Evolutionary conservation across 2,113 vertebrate species (phyloP).

Genomic region (Abramis brama): DNA sequence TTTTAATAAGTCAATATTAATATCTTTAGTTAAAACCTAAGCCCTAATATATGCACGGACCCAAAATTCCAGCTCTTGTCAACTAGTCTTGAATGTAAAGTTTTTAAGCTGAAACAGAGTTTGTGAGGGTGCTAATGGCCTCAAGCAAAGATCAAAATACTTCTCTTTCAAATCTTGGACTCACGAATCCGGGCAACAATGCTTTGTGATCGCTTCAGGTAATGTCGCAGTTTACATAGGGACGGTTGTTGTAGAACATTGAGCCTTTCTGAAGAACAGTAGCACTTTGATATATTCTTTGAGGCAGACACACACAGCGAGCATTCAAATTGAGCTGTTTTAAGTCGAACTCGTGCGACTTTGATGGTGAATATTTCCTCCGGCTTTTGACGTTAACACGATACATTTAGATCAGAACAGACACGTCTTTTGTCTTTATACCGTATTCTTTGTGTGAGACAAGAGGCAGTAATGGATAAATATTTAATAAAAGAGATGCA

Average conservation of each 20-base stretch:
- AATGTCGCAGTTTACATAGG: slow-evolving; percentile 36
- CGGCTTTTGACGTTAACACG: slow-evolving; percentile 49
- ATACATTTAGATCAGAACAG: slow-evolving; percentile 62
- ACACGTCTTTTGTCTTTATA: slow-evolving; percentile 66
- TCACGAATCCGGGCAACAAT: slow-evolving; percentile 12
- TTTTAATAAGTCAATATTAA: no score
- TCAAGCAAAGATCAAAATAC: slow-evolving; percentile 58
- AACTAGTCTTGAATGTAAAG: slow-evolving; percentile 8
- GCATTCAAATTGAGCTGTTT: slow-evolving; percentile 49
- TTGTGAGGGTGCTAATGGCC: slow-evolving; percentile 59
- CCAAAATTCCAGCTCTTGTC: not conserved
- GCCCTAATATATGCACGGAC: no score
- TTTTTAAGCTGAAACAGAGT: slow-evolving; percentile 68
- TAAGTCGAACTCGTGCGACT: slow-evolving; percentile 33
- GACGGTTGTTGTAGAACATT: slow-evolving; percentile 42
- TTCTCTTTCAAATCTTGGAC: slow-evolving; percentile 23
- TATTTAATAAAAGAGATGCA: slow-evolving; percentile 60
- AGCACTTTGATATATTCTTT: slow-evolving; percentile 45
- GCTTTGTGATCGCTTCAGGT: slow-evolving; percentile 41
- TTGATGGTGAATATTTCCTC: slow-evolving; percentile 57
- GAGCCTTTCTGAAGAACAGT: slow-evolving; percentile 50
- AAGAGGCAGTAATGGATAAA: slow-evolving; percentile 58
- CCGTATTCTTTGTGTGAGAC: slow-evolving; percentile 65
- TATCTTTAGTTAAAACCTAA: no score
- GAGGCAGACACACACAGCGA: slow-evolving; percentile 31